A percentile compares a stretch with the other conserved stretches of the same genome.
Evolutionary conservation across 2,113 vertebrate species (phyloP).

Genomic region (Lepus americanus): DNA sequence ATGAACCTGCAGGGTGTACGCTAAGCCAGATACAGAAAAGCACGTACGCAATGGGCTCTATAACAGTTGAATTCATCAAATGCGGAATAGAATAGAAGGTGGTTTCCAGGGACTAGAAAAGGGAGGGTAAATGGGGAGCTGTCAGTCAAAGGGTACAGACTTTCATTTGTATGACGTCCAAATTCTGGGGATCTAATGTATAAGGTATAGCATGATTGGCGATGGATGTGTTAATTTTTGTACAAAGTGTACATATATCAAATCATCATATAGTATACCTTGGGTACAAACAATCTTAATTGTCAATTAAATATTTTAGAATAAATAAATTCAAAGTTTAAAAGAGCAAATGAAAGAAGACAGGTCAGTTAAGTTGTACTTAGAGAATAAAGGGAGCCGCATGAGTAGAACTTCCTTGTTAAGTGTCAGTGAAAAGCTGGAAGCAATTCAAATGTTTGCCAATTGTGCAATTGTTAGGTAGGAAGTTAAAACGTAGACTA

Average conservation of each 20-base stretch:
- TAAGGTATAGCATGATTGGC: no score
- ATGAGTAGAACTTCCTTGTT: background rate
- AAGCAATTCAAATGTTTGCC: background rate
- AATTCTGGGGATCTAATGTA: background rate
- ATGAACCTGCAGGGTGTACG: background rate
- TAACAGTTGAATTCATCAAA: background rate
- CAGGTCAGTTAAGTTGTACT: background rate
- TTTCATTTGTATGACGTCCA: background rate
- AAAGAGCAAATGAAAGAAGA: background rate
- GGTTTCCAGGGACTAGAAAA: background rate
- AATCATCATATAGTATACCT: background rate
- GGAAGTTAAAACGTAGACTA: no score
- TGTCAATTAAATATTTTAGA: background rate
- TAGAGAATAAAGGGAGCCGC: background rate
- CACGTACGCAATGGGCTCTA: background rate
- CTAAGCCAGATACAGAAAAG: background rate
- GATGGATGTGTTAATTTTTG: background rate
- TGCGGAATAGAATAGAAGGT: background rate
- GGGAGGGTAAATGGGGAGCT: background rate
- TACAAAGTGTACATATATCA: background rate
- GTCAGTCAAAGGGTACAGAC: background rate
- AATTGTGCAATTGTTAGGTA: background rate
- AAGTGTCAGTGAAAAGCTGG: slow-evolving; percentile 26
- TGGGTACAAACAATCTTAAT: background rate
- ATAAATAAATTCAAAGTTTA: background rate